Evolutionary conservation across 1,140 invertebrate species (phyloP).

Genomic region (Triops cancriformis): DNA sequence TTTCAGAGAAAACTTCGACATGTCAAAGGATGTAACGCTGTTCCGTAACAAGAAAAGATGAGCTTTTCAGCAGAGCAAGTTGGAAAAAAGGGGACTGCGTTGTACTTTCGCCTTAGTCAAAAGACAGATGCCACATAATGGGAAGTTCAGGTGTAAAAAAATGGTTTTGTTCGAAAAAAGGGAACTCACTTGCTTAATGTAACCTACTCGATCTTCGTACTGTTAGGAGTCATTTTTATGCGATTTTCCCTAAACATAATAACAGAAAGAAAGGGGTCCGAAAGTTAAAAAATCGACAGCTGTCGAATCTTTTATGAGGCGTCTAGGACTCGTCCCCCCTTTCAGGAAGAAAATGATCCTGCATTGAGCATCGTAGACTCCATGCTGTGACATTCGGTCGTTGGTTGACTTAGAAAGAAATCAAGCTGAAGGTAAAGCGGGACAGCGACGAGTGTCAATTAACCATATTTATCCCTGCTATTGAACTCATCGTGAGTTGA

Average conservation of each 20-base stretch:
- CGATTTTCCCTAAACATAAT: neutral
- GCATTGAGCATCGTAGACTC: neutral
- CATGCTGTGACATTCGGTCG: neutral
- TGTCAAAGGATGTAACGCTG: too few species aligned
- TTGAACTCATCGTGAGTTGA: too few species aligned
- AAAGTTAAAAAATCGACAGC: conserved; percentile 10
- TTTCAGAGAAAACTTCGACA: neutral
- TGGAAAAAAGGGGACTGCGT: neutral
- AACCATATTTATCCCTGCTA: too few species aligned
- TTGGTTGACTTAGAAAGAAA: too few species aligned
- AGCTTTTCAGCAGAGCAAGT: neutral
- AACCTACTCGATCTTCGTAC: neutral
- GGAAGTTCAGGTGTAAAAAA: neutral
- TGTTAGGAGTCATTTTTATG: neutral
- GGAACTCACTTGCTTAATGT: neutral
- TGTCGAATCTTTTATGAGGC: neutral
- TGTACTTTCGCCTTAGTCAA: neutral
- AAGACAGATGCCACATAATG: too few species aligned
- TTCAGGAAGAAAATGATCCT: neutral
- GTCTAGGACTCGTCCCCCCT: neutral
- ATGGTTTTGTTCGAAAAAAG: neutral
- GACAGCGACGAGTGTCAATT: too few species aligned
- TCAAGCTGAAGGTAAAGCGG: too few species aligned
- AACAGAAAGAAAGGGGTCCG: neutral
- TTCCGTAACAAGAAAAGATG: too few species aligned